Conservation (phyloP, 2,888 invertebrate species). For the Sarcophaga caerulescens region DNA sequence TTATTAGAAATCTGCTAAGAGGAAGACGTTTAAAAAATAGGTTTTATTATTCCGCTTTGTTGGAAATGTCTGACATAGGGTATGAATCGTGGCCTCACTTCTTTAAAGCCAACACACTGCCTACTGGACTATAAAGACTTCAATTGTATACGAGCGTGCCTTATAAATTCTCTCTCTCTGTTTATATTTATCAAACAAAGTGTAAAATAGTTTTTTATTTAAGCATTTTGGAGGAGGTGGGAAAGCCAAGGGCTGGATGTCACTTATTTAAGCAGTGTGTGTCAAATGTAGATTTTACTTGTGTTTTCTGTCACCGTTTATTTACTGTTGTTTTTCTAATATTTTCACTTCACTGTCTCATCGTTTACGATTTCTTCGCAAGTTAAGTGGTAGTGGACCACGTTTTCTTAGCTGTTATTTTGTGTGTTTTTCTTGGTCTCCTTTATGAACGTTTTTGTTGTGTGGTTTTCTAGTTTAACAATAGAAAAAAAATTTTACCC, state of each 20-base stretch:
- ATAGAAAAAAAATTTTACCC: conserved; percentile 15
- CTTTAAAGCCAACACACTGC: too few species aligned
- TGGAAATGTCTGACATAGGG: too few species aligned
- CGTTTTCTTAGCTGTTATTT: conserved; percentile 20
- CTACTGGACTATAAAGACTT: too few species aligned
- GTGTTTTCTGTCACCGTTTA: conserved; percentile 58
- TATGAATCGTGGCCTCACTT: too few species aligned
- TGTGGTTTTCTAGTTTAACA: conserved; percentile 39
- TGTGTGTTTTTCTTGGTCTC: background rate
- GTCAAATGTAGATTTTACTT: conserved; percentile 57
- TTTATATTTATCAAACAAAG: conserved; percentile 31
- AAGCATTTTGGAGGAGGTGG: background rate
- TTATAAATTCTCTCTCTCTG: too few species aligned
- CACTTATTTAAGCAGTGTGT: conserved; percentile 13
- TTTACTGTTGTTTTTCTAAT: conserved; percentile 22
- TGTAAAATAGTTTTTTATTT: background rate
- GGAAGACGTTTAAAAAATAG: too few species aligned
- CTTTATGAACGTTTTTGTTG: conserved; percentile 40
- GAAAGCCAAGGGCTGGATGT: background rate
- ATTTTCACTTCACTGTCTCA: background rate
- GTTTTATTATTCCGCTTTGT: too few species aligned
- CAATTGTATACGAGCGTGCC: too few species aligned
- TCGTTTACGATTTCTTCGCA: background rate
- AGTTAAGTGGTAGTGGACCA: conserved; percentile 20
- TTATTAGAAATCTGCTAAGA: too few species aligned